Conservation (phyloP, 2,888 invertebrate genomes). For the Pseudococcus viburni region DNA sequence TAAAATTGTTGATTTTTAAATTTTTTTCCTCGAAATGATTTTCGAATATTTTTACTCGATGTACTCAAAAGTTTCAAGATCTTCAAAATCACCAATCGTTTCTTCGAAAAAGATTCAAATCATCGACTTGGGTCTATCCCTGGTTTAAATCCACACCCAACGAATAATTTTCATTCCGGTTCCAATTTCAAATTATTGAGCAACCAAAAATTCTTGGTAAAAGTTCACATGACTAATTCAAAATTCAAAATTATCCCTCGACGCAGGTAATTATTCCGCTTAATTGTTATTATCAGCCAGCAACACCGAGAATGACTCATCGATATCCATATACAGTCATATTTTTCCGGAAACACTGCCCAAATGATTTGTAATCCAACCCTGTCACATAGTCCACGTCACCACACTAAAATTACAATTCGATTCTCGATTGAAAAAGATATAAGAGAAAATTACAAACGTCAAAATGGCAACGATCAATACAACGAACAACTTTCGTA, state of each 20-base stretch:
- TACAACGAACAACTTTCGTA: slow-evolving; percentile 14
- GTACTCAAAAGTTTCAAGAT: too few relatives aligned
- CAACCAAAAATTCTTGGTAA: not conserved
- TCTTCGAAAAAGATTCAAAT: too few relatives aligned
- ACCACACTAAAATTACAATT: not conserved
- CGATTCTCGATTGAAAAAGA: not conserved
- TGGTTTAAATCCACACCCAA: too few relatives aligned
- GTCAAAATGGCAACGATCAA: not conserved
- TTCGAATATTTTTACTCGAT: too few relatives aligned
- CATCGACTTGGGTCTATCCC: too few relatives aligned
- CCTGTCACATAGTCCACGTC: not conserved
- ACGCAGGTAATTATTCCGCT: not conserved
- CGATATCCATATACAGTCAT: not conserved
- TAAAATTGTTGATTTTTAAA: too few relatives aligned
- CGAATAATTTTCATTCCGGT: too few relatives aligned
- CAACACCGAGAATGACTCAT: not conserved
- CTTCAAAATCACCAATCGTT: too few relatives aligned
- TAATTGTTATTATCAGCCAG: not conserved
- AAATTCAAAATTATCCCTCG: not conserved
- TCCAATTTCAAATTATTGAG: not conserved
- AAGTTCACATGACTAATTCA: not conserved
- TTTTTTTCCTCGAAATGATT: too few relatives aligned
- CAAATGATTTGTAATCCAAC: slow-evolving; percentile 1
- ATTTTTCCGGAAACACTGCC: not conserved
- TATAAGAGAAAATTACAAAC: not conserved